These are phyloP conservation scores for Gerris lacustris DNA, from an alignment of 2,888 invertebrate genomes.

Conservation along the genomic window DNA sequence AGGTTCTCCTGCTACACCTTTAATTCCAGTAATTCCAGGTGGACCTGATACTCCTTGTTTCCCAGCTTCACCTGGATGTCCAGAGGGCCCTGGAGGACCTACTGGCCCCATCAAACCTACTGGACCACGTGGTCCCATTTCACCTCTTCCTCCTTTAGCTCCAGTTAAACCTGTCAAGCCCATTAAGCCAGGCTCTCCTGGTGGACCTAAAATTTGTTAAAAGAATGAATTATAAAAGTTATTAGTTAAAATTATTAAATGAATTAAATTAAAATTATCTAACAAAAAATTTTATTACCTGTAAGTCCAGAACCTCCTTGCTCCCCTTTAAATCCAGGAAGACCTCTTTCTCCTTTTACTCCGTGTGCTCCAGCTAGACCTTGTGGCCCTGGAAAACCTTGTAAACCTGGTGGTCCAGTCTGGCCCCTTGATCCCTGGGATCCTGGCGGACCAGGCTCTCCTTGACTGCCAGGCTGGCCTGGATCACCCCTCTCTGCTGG, in stretches of 20 bases:
- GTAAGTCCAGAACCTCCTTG: conserved; percentile 54
- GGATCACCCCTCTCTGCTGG: conserved; percentile 67
- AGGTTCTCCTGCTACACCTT: conserved; percentile 54
- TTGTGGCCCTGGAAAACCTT: conserved; percentile 64
- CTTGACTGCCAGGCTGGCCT: conserved; percentile 56
- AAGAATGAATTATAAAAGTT: background rate
- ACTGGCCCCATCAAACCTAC: conserved; percentile 52
- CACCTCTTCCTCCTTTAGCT: conserved; percentile 60
- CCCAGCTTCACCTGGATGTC: conserved; percentile 59
- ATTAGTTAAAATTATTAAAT: background rate
- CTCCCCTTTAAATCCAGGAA: conserved; percentile 60
- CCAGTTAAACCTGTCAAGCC: conserved; percentile 52
- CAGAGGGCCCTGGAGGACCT: conserved; percentile 56
- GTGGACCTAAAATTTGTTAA: conserved; percentile 35
- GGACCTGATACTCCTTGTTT: conserved; percentile 53
- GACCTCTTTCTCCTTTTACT: conserved; percentile 51
- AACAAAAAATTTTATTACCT: conserved; percentile 36
- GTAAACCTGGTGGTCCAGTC: conserved; percentile 47
- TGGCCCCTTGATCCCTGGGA: conserved; percentile 38
- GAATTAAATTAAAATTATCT: background rate
- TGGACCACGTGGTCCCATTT: conserved; percentile 41
- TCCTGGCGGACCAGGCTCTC: conserved; percentile 42
- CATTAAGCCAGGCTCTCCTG: conserved; percentile 51
- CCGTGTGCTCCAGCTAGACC: conserved; percentile 51
- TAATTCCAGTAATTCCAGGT: conserved; percentile 50